Evolutionary conservation across 2,888 invertebrate species (phyloP).

Genomic region (Thelaira solivaga): DNA sequence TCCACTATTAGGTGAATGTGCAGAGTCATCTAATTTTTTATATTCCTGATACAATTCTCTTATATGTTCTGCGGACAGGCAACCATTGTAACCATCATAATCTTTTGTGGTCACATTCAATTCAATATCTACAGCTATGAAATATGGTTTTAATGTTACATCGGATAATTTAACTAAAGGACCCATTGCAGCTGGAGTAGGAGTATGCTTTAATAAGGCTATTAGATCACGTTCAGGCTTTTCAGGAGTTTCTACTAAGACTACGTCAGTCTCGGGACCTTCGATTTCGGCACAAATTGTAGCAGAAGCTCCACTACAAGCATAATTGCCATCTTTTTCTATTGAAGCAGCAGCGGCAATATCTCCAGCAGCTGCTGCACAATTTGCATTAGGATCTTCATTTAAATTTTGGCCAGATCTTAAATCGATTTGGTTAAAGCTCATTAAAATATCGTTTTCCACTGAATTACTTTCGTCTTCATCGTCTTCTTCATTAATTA

Average conservation of each 20-base stretch:
- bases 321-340: slow-evolving; percentile 54
- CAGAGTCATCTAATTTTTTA: slow-evolving; percentile 78
- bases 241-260: slow-evolving; percentile 86
- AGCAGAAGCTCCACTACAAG: slow-evolving; percentile 73
- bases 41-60: slow-evolving; percentile 82
- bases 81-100: slow-evolving; percentile 72
- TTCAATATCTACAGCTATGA: slow-evolving; percentile 82
- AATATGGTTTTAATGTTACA: slow-evolving; percentile 78
- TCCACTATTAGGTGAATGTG: slow-evolving; percentile 68
- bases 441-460: slow-evolving; percentile 80
- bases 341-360: slow-evolving; percentile 67
- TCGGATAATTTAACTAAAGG: slow-evolving; percentile 75
- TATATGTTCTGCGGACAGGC: slow-evolving; percentile 79
- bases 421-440: slow-evolving; percentile 79
- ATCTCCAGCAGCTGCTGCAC: slow-evolving; percentile 71
- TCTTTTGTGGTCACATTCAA: slow-evolving; percentile 68
- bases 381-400: slow-evolving; percentile 79
- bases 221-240: slow-evolving; percentile 84
- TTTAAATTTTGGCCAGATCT: slow-evolving; percentile 69
- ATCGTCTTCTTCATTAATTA: slow-evolving; percentile 74
- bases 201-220: slow-evolving; percentile 82
- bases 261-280: slow-evolving; percentile 87
- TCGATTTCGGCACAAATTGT: slow-evolving; percentile 88
- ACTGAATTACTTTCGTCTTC: slow-evolving; percentile 81
- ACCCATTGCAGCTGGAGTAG: slow-evolving; percentile 70